A percentile compares a stretch with the other conserved stretches of the same genome.
Evolutionary conservation across 2,113 vertebrate species (phyloP).

Genomic region (Prietella phreatophila): DNA sequence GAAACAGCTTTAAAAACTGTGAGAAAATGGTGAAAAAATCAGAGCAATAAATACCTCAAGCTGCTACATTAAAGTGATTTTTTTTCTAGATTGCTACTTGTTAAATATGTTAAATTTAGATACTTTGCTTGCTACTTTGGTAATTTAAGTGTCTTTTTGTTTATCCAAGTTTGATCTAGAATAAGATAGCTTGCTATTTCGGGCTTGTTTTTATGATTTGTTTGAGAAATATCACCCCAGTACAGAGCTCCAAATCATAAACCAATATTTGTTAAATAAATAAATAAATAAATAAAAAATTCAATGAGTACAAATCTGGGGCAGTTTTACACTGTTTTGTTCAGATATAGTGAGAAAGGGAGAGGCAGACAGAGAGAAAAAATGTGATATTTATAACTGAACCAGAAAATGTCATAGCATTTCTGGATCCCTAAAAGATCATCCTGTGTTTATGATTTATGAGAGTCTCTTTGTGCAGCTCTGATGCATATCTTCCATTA

Average conservation of each 20-base stretch:
- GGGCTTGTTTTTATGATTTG: constrained; percentile 58
- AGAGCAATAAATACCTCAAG: background rate
- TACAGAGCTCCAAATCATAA: constrained; percentile 53
- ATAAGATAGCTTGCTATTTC: constrained; percentile 56
- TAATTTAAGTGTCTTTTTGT: background rate
- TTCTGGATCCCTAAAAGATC: background rate
- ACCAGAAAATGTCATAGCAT: constrained; percentile 15
- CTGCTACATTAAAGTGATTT: background rate
- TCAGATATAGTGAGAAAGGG: constrained; percentile 32
- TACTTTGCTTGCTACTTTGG: background rate
- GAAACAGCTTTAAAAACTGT: background rate
- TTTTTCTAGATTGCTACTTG: background rate
- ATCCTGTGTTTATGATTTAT: constrained; percentile 26
- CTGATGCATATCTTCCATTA: constrained; percentile 4
- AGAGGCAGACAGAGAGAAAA: constrained; percentile 48
- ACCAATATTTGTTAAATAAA: constrained; percentile 54
- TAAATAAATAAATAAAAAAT: too few species aligned
- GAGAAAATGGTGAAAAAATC: background rate
- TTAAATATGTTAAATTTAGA: background rate
- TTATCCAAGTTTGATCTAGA: background rate
- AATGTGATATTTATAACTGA: constrained; percentile 35
- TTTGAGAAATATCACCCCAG: constrained; percentile 57
- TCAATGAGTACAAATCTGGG: constrained; percentile 21
- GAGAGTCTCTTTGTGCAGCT: background rate
- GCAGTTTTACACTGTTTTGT: constrained; percentile 48